These are phyloP conservation scores for Pardosa pseudoannulata DNA, from an alignment of 2,888 invertebrate genomes.

Conservation along the genomic window DNA sequence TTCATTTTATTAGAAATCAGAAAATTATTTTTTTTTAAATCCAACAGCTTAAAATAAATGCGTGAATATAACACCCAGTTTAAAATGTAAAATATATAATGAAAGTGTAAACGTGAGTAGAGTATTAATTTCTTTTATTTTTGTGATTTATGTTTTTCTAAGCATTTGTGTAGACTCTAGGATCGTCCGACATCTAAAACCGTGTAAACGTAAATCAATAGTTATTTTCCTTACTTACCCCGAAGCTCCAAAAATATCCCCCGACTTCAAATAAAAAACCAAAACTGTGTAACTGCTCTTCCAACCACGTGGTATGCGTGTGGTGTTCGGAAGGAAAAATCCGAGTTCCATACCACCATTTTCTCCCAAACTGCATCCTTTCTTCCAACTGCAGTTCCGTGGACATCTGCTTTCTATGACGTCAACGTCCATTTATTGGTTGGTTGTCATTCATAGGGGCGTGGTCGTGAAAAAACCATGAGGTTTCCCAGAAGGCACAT, in stretches of 20 bases:
- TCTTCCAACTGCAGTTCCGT: constrained; percentile 44
- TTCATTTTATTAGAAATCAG: no score
- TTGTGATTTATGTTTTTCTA: no score
- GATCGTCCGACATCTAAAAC: no score
- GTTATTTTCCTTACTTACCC: not conserved
- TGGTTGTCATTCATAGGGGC: constrained; percentile 68
- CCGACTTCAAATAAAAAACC: not conserved
- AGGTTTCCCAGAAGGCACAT: constrained; percentile 57
- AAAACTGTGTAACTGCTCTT: not conserved
- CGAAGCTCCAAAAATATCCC: not conserved
- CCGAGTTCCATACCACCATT: constrained; percentile 32
- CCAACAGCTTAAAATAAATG: no score
- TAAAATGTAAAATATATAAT: no score
- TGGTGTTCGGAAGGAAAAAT: constrained; percentile 35
- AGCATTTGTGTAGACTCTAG: no score
- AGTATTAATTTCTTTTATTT: no score
- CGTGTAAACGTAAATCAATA: not conserved
- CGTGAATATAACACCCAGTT: no score
- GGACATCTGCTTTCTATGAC: constrained; percentile 68
- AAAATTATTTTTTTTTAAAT: no score
- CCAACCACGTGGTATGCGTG: constrained; percentile 30
- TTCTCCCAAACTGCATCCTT: constrained; percentile 45
- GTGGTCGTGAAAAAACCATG: constrained; percentile 58
- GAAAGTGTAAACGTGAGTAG: no score
- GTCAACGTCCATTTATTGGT: constrained; percentile 67